Base-by-base conservation (phyloP, 1,140 invertebrate genomes). In the Aradophagus sp. region DNA sequence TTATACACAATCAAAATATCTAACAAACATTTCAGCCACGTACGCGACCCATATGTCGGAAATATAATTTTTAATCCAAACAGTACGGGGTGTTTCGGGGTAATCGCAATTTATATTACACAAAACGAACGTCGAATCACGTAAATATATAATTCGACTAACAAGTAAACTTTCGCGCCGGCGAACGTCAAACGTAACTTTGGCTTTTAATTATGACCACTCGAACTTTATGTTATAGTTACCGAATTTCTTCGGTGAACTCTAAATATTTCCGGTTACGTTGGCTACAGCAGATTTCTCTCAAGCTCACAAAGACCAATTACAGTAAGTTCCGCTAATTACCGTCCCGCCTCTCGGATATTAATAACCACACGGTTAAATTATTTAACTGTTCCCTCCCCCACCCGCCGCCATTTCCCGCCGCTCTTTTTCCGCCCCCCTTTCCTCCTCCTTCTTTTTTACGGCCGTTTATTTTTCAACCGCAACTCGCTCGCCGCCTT, bases 261-360 rank as follows among this genome's bases (percentile, higher is more conserved):
- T 50, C n/a, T n/a, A 35, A 66, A 56, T 27, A 38, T 66, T 66
- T 56, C 52, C 62, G 39, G 45, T 58, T 58, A 29, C 47, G 26
- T 58, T 45, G 32, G 32, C 17, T 50, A 44, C 50, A 67, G 32
- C 31, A 38, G 32, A 52, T 67, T 67, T 67, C 45, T 41, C 61
- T 55, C 2, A 31, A n/a, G 16, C 36, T 45, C 44, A 56, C 62
- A 66, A 56, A 56, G 36, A 52, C 53, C 45, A 67, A 67, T 67
- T 52, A 67, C 47, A 45, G 39, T 27, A 11, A n/a, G 47, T 67
- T 67, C 41, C 35, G 39, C 53, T 59, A 67, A 67, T 58, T 67
- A 53, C 63, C 53, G 52, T 59, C 58, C 13, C 53, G 16, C 31
- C 42, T 44, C 53, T 58, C 16, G 27, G 36, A 27, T 56, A 59